phyloP scores from a whole-genome alignment of 2,113 vertebrate species.

The Electrona antarctica region DNA sequence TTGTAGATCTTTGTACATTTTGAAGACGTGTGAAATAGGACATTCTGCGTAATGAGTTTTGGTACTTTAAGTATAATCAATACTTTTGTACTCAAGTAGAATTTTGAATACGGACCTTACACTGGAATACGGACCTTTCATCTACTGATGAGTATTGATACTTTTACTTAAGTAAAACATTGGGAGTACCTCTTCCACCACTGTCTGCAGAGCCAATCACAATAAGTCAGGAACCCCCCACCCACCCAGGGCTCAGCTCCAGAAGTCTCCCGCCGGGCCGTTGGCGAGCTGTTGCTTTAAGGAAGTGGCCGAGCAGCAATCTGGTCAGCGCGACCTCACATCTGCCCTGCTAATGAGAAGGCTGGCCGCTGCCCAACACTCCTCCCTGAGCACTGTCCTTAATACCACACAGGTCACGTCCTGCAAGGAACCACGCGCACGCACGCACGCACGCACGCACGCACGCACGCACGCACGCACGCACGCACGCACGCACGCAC shows the following conservation, averaged over 20 bases:
- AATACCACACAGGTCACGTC: conserved; percentile 85
- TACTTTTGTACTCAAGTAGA: too few species aligned
- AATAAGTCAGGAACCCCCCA: conserved; percentile 86
- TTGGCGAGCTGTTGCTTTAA: conserved; percentile 89
- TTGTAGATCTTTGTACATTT: too few species aligned
- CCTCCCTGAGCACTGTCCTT: conserved; percentile 71
- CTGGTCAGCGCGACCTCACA: conserved; percentile 87
- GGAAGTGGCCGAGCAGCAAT: conserved; percentile 85
- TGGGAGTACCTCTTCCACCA: conserved; percentile 70
- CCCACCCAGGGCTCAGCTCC: conserved; percentile 28
- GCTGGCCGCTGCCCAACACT: conserved; percentile 75
- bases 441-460: conserved; percentile 53
- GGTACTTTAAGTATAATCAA: too few species aligned
- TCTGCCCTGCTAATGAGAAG: conserved; percentile 87
- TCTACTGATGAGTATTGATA: too few species aligned
- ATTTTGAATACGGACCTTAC: too few species aligned
- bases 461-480: conserved; percentile 19
- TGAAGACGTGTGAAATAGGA: too few species aligned
- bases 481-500: conserved; percentile 18
- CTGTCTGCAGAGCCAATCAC: conserved; percentile 78
- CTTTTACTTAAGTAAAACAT: conserved; percentile 40
- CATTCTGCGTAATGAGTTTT: too few species aligned
- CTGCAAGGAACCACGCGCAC: conserved; percentile 65
- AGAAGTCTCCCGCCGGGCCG: conserved; percentile 77
- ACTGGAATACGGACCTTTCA: too few species aligned